Percentiles rank a stretch among this genome's conserved stretches.
phyloP scores from a whole-genome alignment of 2,113 vertebrate genomes.

The Columbina picui region DNA sequence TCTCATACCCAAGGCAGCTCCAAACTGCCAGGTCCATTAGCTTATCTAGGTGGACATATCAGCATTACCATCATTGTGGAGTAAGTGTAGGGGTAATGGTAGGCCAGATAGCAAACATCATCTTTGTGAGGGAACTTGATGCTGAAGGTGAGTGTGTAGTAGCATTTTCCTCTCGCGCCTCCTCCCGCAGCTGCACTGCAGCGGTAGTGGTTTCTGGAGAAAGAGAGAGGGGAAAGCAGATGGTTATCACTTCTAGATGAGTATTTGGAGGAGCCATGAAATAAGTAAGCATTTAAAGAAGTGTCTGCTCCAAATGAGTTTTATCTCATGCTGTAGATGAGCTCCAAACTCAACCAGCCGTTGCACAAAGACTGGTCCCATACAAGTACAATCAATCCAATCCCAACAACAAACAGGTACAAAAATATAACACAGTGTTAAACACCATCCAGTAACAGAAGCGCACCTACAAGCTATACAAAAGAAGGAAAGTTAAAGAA shows the following conservation, averaged over 20 bases:
- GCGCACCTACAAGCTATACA: neutral
- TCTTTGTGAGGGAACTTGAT: conserved; percentile 86
- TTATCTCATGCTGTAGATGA: neutral
- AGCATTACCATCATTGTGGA: conserved; percentile 85
- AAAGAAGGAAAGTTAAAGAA: neutral
- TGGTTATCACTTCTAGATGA: neutral
- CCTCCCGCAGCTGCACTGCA: neutral
- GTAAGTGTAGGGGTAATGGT: conserved; percentile 94
- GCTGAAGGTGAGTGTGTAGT: conserved; percentile 88
- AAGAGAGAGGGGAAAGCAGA: neutral
- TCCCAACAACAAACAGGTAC: neutral
- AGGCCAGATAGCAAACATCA: conserved; percentile 92
- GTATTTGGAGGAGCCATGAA: neutral
- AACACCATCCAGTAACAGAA: neutral
- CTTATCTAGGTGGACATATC: neutral
- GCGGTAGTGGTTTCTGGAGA: conserved; percentile 85
- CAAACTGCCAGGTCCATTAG: neutral
- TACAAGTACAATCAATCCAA: neutral
- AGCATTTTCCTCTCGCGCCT: conserved; percentile 58
- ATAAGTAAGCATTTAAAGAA: neutral
- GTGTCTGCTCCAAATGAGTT: neutral
- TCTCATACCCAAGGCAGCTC: neutral
- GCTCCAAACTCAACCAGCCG: neutral
- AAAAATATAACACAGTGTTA: neutral
- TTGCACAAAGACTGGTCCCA: neutral